Conservation (phyloP, 2,113 vertebrate species). For the Oreocharis arfaki region DNA sequence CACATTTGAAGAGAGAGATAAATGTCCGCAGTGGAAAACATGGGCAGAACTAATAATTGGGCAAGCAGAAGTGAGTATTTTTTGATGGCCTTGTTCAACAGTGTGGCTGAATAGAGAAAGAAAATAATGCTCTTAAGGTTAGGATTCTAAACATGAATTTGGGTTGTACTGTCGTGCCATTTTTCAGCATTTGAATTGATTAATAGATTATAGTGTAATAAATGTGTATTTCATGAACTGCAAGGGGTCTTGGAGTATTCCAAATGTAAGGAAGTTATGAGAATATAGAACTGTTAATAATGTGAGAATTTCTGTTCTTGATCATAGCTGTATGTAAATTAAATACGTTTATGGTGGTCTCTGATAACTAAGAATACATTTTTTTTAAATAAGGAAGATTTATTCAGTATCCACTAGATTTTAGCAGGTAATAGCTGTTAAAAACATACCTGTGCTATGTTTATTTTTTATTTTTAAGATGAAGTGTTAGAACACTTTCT, state of each 20-base stretch:
- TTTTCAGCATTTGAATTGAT: background rate
- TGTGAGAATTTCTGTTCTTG: fast-evolving
- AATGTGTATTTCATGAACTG: background rate
- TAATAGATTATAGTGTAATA: background rate
- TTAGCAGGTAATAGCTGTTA: background rate
- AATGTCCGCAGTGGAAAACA: conserved; percentile 98
- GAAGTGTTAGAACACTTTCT: background rate
- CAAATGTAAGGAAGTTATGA: background rate
- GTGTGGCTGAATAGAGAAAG: background rate
- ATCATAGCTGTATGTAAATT: background rate
- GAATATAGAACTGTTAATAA: background rate
- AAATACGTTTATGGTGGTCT: background rate
- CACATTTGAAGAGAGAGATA: conserved; percentile 95
- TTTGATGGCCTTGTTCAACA: background rate
- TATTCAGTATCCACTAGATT: background rate
- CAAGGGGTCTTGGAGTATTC: background rate
- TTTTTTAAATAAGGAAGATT: background rate
- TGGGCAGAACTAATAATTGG: conserved; percentile 98
- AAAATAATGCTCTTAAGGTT: background rate
- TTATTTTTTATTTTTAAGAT: background rate
- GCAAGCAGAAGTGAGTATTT: conserved; percentile 87
- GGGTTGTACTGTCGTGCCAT: background rate
- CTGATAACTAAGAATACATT: background rate
- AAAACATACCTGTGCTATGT: background rate
- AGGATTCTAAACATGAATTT: background rate